Conservation (phyloP, 2,113 vertebrate genomes). For the Triplophysa siluroides region DNA sequence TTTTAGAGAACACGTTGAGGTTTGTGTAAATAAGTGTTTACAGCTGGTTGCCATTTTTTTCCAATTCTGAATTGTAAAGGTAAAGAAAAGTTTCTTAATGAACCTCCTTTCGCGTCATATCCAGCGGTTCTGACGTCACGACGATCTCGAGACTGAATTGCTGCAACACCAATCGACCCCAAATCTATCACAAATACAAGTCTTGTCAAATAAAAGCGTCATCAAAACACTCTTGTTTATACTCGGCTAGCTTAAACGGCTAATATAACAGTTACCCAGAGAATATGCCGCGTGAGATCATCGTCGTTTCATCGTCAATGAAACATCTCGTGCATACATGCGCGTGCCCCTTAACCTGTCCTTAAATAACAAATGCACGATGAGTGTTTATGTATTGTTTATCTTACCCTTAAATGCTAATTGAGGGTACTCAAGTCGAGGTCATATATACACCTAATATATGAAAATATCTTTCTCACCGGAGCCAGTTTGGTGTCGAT, state of each 20-base stretch:
- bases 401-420: background rate
- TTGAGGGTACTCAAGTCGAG: background rate
- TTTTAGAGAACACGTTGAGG: background rate
- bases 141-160: background rate
- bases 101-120: background rate
- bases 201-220: background rate
- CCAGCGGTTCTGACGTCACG: background rate
- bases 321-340: background rate
- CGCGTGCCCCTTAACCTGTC: background rate
- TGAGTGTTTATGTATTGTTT: background rate
- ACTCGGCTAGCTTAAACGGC: background rate
- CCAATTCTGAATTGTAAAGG: background rate
- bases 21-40: background rate
- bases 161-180: constrained; percentile 28
- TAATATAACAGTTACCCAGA: too few relatives aligned
- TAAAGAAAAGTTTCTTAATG: constrained; percentile 13
- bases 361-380: background rate
- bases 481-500: background rate
- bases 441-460: background rate
- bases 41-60: background rate
- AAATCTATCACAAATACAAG: background rate
- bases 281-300: background rate
- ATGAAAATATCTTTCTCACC: constrained; percentile 24
- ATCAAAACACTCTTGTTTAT: background rate
- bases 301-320: constrained; percentile 9